Evolutionary conservation across 2,888 invertebrate genomes (phyloP).

Genomic region (Laspeyria flexula): DNA sequence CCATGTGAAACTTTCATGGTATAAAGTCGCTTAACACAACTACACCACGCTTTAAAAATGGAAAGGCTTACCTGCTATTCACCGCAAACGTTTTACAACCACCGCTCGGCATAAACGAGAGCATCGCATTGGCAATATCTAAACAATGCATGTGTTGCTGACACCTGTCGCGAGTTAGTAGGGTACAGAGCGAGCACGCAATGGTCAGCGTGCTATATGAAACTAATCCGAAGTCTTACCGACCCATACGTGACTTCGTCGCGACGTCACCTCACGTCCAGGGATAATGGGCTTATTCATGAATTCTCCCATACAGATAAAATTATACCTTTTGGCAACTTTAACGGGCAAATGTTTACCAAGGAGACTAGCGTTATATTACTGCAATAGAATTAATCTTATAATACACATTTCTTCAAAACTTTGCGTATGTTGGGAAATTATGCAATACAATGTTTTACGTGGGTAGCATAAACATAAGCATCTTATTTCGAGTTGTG

Average conservation of each 20-base stretch:
- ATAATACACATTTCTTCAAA: background rate
- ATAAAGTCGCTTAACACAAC: no score
- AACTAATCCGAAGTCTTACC: conserved; percentile 24
- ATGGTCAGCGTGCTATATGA: conserved; percentile 22
- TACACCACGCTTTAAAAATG: no score
- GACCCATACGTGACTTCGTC: conserved; percentile 37
- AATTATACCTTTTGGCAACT: conserved; percentile 37
- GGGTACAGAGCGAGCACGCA: conserved; percentile 8
- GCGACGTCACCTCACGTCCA: conserved; percentile 48
- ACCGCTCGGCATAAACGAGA: conserved; percentile 15
- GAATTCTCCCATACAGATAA: conserved; percentile 41
- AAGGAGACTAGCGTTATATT: background rate
- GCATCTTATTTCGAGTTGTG: background rate
- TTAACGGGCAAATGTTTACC: conserved; percentile 23
- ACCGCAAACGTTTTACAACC: conserved; percentile 26
- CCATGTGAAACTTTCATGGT: no score
- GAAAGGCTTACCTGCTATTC: background rate
- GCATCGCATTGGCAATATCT: conserved; percentile 26
- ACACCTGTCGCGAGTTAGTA: conserved; percentile 15
- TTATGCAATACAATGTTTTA: background rate
- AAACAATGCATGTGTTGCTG: conserved; percentile 19
- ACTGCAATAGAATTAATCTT: background rate
- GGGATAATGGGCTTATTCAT: conserved; percentile 51
- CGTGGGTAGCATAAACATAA: background rate
- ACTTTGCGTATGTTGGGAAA: background rate